Evolutionary conservation across 2,888 invertebrate genomes (phyloP).

Genomic region (Clusia tigrina): DNA sequence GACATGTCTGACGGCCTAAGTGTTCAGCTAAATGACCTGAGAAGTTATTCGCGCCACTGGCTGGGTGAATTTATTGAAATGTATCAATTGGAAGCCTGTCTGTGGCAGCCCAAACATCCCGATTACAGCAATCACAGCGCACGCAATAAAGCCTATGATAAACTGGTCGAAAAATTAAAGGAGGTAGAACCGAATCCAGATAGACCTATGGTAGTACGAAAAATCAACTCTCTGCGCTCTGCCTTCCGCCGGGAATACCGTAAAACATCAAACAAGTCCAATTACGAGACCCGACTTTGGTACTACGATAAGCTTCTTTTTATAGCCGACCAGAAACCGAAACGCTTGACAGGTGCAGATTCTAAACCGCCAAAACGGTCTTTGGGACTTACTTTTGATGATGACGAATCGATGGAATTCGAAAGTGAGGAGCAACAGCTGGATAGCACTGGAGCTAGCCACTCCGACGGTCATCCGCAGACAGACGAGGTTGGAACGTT

Average conservation of each 20-base stretch:
- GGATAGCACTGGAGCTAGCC: constrained; percentile 34
- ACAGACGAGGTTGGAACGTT: constrained; percentile 46
- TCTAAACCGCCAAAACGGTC: constrained; percentile 51
- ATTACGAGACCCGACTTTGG: constrained; percentile 61
- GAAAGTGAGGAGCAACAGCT: constrained; percentile 55
- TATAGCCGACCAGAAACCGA: constrained; percentile 61
- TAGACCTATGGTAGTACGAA: constrained; percentile 62
- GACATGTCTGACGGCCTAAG: too few relatives aligned
- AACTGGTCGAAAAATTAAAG: constrained; percentile 59
- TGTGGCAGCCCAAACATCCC: constrained; percentile 62
- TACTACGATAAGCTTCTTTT: constrained; percentile 61
- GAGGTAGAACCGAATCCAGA: constrained; percentile 63
- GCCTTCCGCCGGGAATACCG: constrained; percentile 62
- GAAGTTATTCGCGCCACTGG: constrained; percentile 63
- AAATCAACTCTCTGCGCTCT: constrained; percentile 61
- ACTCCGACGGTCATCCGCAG: constrained; percentile 44
- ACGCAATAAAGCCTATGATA: constrained; percentile 61
- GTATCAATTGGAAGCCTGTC: constrained; percentile 59
- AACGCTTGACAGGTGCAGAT: constrained; percentile 44
- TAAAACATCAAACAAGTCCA: constrained; percentile 51
- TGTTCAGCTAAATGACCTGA: constrained; percentile 54
- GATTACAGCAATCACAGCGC: constrained; percentile 61
- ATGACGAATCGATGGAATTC: constrained; percentile 60
- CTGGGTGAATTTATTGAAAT: constrained; percentile 61
- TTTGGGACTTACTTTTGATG: constrained; percentile 52